These are phyloP conservation scores for Rhynchonycteris naso DNA, from an alignment of 2,797 vertebrate genomes.

Conservation along the genomic window DNA sequence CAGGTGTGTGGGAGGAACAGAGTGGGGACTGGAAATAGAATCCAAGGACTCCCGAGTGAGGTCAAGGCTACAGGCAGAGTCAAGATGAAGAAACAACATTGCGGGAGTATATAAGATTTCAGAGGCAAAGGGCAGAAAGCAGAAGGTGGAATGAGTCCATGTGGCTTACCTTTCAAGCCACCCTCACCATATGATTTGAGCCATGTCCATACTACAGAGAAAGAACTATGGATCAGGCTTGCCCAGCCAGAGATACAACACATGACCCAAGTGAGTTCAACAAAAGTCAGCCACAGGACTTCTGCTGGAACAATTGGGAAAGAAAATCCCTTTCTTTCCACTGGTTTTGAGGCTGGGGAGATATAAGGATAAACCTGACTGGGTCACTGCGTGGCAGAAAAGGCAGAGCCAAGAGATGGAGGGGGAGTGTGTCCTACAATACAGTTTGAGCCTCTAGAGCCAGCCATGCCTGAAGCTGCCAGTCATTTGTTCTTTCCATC, in stretches of 20 bases:
- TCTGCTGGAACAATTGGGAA: not conserved
- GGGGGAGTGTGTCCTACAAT: not conserved
- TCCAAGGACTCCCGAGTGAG: not conserved
- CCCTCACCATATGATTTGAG: not conserved
- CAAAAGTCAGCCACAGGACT: not conserved
- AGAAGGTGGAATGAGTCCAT: not conserved
- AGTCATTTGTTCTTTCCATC: not conserved
- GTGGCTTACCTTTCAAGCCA: not conserved
- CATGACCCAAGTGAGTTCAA: not conserved
- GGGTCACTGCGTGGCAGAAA: not conserved
- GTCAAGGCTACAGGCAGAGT: not conserved
- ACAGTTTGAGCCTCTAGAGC: not conserved
- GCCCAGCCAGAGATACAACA: not conserved
- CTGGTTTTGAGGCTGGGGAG: not conserved
- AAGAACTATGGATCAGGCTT: not conserved
- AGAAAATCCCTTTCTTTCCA: not conserved
- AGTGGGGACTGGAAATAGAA: not conserved
- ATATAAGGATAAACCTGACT: not conserved
- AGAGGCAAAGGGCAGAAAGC: not conserved
- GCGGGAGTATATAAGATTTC: not conserved
- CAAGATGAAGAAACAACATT: not conserved
- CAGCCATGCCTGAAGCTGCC: not conserved
- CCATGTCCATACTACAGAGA: not conserved
- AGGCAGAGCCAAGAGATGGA: not conserved
- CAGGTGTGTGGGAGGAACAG: accelerated